phyloP scores from a whole-genome alignment of 2,113 vertebrate species.

The Mustelus asterias region DNA sequence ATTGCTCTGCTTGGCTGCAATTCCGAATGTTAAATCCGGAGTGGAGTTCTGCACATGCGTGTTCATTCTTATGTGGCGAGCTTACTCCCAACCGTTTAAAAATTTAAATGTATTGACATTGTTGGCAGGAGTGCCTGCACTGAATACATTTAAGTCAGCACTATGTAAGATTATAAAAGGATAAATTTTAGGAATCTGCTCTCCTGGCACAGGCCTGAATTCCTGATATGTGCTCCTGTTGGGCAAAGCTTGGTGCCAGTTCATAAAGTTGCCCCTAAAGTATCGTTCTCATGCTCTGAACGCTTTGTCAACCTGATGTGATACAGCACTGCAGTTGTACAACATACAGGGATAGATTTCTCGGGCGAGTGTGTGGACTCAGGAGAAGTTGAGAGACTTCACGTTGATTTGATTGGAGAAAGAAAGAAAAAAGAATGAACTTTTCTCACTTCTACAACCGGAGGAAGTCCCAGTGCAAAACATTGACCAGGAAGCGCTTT shows the following conservation, averaged over 20 bases:
- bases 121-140: neutral
- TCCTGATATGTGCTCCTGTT: constrained; percentile 4
- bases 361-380: neutral
- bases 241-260: neutral
- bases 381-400: neutral
- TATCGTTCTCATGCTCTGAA: neutral
- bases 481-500: neutral
- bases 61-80: neutral
- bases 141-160: neutral
- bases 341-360: neutral
- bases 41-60: neutral
- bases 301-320: neutral
- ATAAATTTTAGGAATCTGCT: constrained; percentile 10
- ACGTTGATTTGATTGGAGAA: neutral
- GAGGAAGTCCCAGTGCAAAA: neutral
- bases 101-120: constrained; percentile 21
- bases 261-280: constrained; percentile 15
- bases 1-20: neutral
- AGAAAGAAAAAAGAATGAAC: neutral
- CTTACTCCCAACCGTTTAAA: constrained; percentile 13
- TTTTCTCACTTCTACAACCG: neutral
- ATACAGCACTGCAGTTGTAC: neutral
- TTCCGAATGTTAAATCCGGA: neutral
- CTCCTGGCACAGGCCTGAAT: neutral
- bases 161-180: constrained; percentile 23